Evolutionary conservation across 1,140 invertebrate genomes (phyloP), one percentile per base, ranked within the genome.

Genomic region (Drosophila cardini): DNA sequence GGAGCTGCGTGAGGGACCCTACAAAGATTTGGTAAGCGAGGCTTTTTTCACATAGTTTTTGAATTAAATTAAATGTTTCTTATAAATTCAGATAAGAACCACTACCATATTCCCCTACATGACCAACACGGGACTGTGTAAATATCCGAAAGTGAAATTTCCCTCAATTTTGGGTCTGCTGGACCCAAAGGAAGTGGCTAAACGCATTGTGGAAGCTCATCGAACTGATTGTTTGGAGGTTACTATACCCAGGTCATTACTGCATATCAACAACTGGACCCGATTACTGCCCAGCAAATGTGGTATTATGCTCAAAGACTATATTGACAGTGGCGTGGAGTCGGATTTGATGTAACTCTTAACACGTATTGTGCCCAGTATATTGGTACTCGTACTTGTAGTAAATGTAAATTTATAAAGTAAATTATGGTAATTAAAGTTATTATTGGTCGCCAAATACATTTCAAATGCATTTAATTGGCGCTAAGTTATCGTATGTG

Each of bases 41-140:
- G 0, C 4, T 16, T 4, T 4, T 42, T n/a, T 38, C 4, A 13
- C 18, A 2, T 8, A 42, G 1, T 3, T n/a, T 34, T 0, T 0
- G 0, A 63, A 45, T 3, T 18, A 5, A 2, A 36, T 2, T 3
- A 48, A 15, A 36, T 30, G 38, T 3, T 7, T 11, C 21, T 8
- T 30, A 7, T 34, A 0, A 13, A 82, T 92, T 84, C 92, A 96
- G 90, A 95, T 98, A n/a, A 94, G 96, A 78, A 94, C 96, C 42
- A 98, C 97, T 0, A 94, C 94, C 0, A 95, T 98, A 62, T 97
- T 94, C 90, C 97, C 97, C 0, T 97, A 95, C 80, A 96, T 96
- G 91, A 96, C 97, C 4, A 95, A 97, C 82, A 98, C 97, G 0
- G 96, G 97, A 1, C 93, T 98, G 0, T 96, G 96, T 79, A 95